Evolutionary conservation across 2,797 vertebrate species (phyloP).

Genomic region (Acrossocheilus fasciatus): DNA sequence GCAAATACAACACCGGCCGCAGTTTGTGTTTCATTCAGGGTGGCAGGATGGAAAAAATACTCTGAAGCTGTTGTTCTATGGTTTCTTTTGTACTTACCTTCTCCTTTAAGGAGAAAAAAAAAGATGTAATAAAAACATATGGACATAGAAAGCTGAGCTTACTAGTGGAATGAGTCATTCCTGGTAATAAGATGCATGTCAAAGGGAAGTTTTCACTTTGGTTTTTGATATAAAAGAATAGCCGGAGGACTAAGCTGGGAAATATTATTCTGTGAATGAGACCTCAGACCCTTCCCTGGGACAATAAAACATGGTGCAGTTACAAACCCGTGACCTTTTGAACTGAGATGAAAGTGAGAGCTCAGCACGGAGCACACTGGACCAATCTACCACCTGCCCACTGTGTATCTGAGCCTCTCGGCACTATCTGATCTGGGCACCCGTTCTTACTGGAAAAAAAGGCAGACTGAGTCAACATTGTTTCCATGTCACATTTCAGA

Average conservation of each 20-base stretch:
- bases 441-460: constrained; percentile 44
- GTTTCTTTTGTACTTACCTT: constrained; percentile 67
- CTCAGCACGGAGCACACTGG: constrained; percentile 57
- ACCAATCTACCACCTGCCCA: constrained; percentile 63
- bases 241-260: constrained; percentile 60
- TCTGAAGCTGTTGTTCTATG: constrained; percentile 67
- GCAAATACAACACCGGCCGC: constrained; percentile 67
- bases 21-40: constrained; percentile 71
- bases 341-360: constrained; percentile 59
- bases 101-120: constrained; percentile 57
- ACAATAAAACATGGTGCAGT: constrained; percentile 69
- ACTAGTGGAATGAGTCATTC: constrained; percentile 69
- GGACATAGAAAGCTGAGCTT: constrained; percentile 66
- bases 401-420: constrained; percentile 34
- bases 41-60: constrained; percentile 72
- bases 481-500: constrained; percentile 55
- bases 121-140: constrained; percentile 72
- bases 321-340: constrained; percentile 70
- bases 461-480: constrained; percentile 45
- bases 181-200: constrained; percentile 72
- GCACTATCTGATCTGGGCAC: constrained; percentile 52
- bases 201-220: constrained; percentile 72
- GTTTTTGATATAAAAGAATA: constrained; percentile 70
- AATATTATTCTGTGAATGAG: constrained; percentile 70
- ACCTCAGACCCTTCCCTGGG: constrained; percentile 67